phyloP scores from a whole-genome alignment of 1,140 invertebrate genomes.

The Apis florea region DNA sequence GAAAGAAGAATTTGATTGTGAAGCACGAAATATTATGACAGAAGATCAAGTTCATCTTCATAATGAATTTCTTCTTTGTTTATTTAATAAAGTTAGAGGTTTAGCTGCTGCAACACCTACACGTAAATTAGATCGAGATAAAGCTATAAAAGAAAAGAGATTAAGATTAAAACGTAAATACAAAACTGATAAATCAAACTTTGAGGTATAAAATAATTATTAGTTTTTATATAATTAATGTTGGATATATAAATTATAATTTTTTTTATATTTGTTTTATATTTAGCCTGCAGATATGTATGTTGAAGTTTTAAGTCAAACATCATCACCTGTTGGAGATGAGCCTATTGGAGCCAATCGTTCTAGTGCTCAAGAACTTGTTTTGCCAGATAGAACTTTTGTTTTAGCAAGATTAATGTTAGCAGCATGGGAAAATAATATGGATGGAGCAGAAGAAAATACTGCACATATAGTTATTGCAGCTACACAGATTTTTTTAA shows the following conservation, averaged over 20 bases:
- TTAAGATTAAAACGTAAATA: slow-evolving; percentile 82
- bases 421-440: slow-evolving; percentile 90
- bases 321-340: slow-evolving; percentile 77
- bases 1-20: slow-evolving; percentile 90
- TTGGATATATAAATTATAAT: background rate
- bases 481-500: slow-evolving; percentile 88
- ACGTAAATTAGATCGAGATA: slow-evolving; percentile 67
- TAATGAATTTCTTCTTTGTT: slow-evolving; percentile 90
- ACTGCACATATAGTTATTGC: slow-evolving; percentile 88
- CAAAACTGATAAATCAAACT: slow-evolving; percentile 84
- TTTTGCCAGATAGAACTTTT: slow-evolving; percentile 88
- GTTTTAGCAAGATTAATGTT: slow-evolving; percentile 89
- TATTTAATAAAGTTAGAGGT: slow-evolving; percentile 89
- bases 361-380: slow-evolving; percentile 84
- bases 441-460: slow-evolving; percentile 89
- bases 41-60: slow-evolving; percentile 88
- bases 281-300: slow-evolving; percentile 77
- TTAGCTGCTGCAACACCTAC: slow-evolving; percentile 82
- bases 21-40: slow-evolving; percentile 86
- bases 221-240: background rate
- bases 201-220: slow-evolving; percentile 80
- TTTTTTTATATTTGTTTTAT: slow-evolving; percentile 1
- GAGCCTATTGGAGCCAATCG: slow-evolving; percentile 79
- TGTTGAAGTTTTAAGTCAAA: slow-evolving; percentile 76
- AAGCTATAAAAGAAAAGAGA: slow-evolving; percentile 79